Conservation (phyloP, 2,797 vertebrate genomes). For the Orientallactaga sibirica region DNA sequence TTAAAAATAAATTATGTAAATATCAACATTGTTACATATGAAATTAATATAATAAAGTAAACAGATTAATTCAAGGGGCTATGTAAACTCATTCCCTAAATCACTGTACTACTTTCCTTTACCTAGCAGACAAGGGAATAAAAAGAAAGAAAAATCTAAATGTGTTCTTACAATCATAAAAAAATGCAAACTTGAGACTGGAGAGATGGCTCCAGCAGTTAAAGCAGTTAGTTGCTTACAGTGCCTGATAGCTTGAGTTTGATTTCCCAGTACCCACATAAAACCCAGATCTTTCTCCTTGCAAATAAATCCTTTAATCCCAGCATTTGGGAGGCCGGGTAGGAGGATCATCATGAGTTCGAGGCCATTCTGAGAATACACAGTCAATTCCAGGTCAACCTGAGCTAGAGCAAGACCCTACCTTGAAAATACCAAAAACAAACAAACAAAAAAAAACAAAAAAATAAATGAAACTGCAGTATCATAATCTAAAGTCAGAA, state of each 20-base stretch:
- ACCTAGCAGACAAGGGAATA: background rate
- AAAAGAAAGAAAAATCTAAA: conserved; percentile 26
- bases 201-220: background rate
- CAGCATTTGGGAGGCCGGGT: too few species aligned
- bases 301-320: too few species aligned
- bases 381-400: too few species aligned
- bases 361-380: too few species aligned
- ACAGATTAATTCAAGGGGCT: background rate
- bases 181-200: conserved; percentile 55
- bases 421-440: too few species aligned
- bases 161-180: conserved; percentile 58
- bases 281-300: background rate
- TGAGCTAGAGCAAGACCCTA: too few species aligned
- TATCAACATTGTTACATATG: conserved; percentile 43
- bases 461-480: conserved; percentile 30
- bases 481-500: conserved; percentile 63
- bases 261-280: background rate
- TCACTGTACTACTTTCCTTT: background rate
- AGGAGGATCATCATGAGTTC: too few species aligned
- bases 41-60: conserved; percentile 63
- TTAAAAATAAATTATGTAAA: conserved; percentile 41
- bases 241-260: too few species aligned
- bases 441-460: conserved; percentile 36
- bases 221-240: too few species aligned
- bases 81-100: conserved; percentile 48